Evolutionary conservation across 2,888 invertebrate species (phyloP), one percentile per base, ranked within the genome.

Genomic region (Acholoe squamosa): DNA sequence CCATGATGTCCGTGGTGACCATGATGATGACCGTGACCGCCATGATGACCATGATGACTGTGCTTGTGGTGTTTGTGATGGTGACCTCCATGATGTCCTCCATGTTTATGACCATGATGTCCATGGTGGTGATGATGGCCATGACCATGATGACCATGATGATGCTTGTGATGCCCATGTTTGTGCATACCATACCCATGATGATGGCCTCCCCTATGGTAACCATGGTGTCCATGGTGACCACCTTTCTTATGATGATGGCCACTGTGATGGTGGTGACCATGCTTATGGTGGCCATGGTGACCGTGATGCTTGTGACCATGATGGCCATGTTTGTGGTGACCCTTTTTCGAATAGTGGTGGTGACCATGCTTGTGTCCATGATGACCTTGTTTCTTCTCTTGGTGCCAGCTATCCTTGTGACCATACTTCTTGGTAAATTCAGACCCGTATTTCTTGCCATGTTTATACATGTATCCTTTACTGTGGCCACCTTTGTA

Each of bases 121-220:
- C 56, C 56, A 33, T 54, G 28, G 0, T 88, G 5, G 33, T 88
- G 54, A 3, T 52, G 14, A 54, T 88, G 88, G 14, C 54, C 88
- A 88, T 88, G 33, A 1, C 31, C 88, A 52, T 88, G 88, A 10
- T 25, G 52, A 54, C 33, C 22, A 31, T 61, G n/a, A 19, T 61
- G 19, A 19, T 61, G 19, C 22, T 61, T 19, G 22, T n/a, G 22
- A 61, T 61, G 61, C 19, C 61, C 61, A 61, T 61, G 61, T n/a
- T 88, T 52, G 31, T 88, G 88, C 31, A 54, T 54, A 31, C 88
- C 88, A 88, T 88, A 56, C 1, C 88, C 88, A 54, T 54, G 56
- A 10, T 88, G 54, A 25, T 88, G 54, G n/a, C 54, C 88, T 1
- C 52, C 52, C 22, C 28, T 76, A 10, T 76, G 88, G 54, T 56